These are phyloP conservation scores for Dinothrombium tinctorium DNA, from an alignment of 1,140 invertebrate genomes.

Conservation along the genomic window DNA sequence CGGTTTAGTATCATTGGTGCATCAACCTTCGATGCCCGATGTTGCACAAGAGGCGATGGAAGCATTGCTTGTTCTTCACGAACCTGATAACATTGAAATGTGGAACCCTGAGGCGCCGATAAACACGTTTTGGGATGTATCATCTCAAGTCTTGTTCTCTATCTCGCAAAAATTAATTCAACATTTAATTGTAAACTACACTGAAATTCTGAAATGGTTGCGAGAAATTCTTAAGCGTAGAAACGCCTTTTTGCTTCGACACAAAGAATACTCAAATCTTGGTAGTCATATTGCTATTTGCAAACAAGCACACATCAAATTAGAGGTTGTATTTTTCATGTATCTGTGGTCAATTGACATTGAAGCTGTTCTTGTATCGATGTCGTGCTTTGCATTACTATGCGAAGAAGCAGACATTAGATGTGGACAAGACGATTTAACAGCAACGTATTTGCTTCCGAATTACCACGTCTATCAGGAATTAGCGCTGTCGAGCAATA, in stretches of 20 bases:
- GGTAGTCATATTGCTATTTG: constrained; percentile 79
- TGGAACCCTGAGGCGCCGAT: constrained; percentile 95
- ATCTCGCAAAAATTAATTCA: constrained; percentile 94
- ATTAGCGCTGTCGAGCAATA: constrained; percentile 62
- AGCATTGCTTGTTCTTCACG: constrained; percentile 69
- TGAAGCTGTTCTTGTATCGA: constrained; percentile 75
- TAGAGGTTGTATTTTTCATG: constrained; percentile 95
- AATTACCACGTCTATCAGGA: constrained; percentile 79
- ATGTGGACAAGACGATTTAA: constrained; percentile 73
- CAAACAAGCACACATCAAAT: constrained; percentile 84
- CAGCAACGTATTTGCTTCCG: constrained; percentile 62
- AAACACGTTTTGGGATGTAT: constrained; percentile 91
- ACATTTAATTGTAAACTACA: constrained; percentile 86
- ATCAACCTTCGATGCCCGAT: constrained; percentile 77
- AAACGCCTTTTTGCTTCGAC: constrained; percentile 68
- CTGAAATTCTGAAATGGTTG: constrained; percentile 87
- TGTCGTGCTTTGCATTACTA: constrained; percentile 80
- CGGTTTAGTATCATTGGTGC: constrained; percentile 76
- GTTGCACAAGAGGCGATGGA: constrained; percentile 94
- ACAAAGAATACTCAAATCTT: constrained; percentile 73
- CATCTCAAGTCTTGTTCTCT: constrained; percentile 83
- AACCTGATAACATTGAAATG: constrained; percentile 80
- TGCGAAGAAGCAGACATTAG: constrained; percentile 91
- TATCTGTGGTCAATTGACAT: constrained; percentile 95
- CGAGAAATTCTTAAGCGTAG: constrained; percentile 76